Percentiles rank a stretch among this genome's conserved stretches.
phyloP scores from a whole-genome alignment of 2,888 invertebrate species.

The Gerris lacustris region DNA sequence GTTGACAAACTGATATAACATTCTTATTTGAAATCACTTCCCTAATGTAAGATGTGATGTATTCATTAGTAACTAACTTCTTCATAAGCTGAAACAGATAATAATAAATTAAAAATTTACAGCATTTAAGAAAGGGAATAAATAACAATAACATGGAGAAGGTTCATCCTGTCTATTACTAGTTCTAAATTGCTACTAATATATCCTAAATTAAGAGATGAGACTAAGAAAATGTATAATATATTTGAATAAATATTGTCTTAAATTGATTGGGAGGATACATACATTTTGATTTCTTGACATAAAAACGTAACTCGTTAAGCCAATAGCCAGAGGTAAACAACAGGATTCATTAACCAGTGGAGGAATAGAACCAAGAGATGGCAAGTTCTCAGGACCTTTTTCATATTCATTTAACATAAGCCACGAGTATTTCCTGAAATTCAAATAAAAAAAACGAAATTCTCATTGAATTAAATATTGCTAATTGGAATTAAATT shows the following conservation, averaged over 20 bases:
- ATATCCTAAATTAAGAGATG: too few relatives aligned
- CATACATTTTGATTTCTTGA: slow-evolving; percentile 31
- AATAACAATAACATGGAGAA: too few relatives aligned
- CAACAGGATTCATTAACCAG: slow-evolving; percentile 21
- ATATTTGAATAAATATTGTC: too few relatives aligned
- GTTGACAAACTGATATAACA: slow-evolving; percentile 21
- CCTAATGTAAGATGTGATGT: slow-evolving; percentile 23
- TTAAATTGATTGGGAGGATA: too few relatives aligned
- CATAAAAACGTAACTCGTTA: slow-evolving; percentile 32
- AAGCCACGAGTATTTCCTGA: slow-evolving; percentile 26
- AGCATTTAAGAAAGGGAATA: not conserved
- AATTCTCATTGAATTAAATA: too few relatives aligned
- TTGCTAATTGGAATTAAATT: too few relatives aligned
- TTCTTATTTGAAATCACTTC: slow-evolving; percentile 19
- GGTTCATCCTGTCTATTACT: too few relatives aligned
- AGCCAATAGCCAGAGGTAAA: slow-evolving; percentile 23
- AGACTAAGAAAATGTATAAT: too few relatives aligned
- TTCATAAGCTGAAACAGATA: slow-evolving; percentile 24
- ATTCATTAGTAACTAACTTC: slow-evolving; percentile 21
- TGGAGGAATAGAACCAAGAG: slow-evolving; percentile 25
- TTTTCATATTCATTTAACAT: slow-evolving; percentile 21
- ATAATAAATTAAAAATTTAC: not conserved
- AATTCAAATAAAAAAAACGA: slow-evolving; percentile 6
- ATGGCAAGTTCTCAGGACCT: slow-evolving; percentile 27
- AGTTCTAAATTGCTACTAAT: too few relatives aligned